A percentile compares a stretch with the other conserved stretches of the same genome.
Conservation (phyloP, 2,888 invertebrate genomes). For the Alviniconcha strummeri region DNA sequence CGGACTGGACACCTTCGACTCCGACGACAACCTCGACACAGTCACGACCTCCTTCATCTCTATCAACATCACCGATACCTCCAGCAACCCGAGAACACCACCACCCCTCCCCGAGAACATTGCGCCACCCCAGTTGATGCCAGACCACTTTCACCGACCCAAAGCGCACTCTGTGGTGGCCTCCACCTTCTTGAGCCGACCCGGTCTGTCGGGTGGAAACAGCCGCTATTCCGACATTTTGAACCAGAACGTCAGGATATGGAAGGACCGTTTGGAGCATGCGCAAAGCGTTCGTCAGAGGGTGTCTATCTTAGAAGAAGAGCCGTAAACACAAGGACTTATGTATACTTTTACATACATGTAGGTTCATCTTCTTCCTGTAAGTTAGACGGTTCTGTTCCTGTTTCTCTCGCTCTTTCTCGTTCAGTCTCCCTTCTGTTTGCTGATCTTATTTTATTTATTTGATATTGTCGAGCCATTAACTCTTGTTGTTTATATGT, state of each 20-base stretch:
- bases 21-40: background rate
- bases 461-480: too few species aligned
- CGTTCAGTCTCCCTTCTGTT: too few species aligned
- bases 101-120: background rate
- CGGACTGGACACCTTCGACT: background rate
- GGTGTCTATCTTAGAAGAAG: constrained; percentile 26
- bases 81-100: background rate
- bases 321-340: background rate
- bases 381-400: too few species aligned
- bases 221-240: constrained; percentile 38
- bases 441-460: too few species aligned
- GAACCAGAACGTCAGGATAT: constrained; percentile 33
- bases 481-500: too few species aligned
- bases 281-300: constrained; percentile 8
- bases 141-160: constrained; percentile 1
- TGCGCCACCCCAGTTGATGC: background rate
- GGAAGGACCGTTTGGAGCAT: constrained; percentile 33
- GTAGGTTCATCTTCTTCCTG: too few species aligned
- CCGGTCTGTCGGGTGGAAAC: constrained; percentile 10
- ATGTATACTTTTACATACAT: too few species aligned
- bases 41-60: background rate
- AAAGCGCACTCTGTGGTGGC: constrained; percentile 32
- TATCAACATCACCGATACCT: background rate
- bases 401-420: too few species aligned
- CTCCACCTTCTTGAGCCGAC: background rate